Evolutionary conservation across 1,140 invertebrate species (phyloP).

Genomic region (Eumeta japonica): DNA sequence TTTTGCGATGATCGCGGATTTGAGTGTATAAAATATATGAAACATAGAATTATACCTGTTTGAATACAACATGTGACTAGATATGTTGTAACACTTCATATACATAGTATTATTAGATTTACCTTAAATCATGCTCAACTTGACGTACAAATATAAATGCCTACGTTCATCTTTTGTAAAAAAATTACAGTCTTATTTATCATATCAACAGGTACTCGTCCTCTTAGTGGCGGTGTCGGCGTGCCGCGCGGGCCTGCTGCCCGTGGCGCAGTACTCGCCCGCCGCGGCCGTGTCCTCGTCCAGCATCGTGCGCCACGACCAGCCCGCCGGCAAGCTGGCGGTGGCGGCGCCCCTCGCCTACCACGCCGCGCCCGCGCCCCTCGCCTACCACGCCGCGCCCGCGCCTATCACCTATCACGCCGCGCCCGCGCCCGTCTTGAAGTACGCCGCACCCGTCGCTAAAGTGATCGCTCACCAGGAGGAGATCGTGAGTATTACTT

Average conservation of each 20-base stretch:
- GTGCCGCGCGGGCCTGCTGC: constrained; percentile 29
- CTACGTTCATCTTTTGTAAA: constrained; percentile 10
- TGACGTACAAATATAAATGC: constrained; percentile 25
- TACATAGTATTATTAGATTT: no score
- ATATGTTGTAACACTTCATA: no score
- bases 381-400: constrained; percentile 18
- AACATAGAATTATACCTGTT: constrained; percentile 6
- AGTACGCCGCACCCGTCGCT: constrained; percentile 22
- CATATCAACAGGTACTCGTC: constrained; percentile 23
- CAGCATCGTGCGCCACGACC: constrained; percentile 37
- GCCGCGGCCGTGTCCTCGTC: constrained; percentile 33
- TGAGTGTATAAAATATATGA: constrained; percentile 10
- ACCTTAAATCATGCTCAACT: constrained; percentile 6
- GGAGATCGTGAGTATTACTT: constrained; percentile 26
- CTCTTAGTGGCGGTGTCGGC: constrained; percentile 23
- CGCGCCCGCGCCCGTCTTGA: constrained; percentile 12
- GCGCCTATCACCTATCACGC: constrained; percentile 12
- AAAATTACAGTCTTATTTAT: constrained; percentile 12
- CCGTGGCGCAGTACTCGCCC: constrained; percentile 25
- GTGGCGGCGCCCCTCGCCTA: constrained; percentile 7
- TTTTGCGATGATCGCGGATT: constrained; percentile 6
- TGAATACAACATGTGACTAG: no score
- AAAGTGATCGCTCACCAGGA: constrained; percentile 22
- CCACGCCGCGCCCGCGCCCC: constrained; percentile 16
- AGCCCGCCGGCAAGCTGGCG: constrained; percentile 19